These are phyloP conservation scores for Sus scrofa DNA, from an alignment of 2,113 vertebrate species.

Conservation along the genomic window DNA sequence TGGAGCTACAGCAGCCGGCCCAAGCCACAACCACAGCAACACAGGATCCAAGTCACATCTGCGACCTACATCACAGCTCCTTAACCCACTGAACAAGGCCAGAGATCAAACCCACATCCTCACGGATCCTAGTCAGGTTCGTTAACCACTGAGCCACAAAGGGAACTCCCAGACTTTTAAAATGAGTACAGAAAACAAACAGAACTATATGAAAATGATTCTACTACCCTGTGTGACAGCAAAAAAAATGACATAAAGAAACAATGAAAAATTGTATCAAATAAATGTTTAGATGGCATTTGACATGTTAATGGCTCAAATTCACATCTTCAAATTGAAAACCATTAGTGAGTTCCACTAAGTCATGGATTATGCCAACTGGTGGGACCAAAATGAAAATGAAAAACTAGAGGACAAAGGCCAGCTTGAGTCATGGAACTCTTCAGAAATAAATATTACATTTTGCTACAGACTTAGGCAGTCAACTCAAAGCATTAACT, in stretches of 20 bases:
- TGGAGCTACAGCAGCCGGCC: too few relatives aligned
- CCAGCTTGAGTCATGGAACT: background rate
- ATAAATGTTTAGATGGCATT: background rate
- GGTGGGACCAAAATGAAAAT: background rate
- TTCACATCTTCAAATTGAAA: slow-evolving; percentile 41
- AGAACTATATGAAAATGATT: background rate
- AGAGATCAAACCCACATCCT: too few relatives aligned
- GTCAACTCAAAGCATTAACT: slow-evolving; percentile 16
- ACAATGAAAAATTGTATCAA: background rate
- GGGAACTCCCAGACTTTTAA: background rate
- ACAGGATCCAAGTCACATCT: too few relatives aligned
- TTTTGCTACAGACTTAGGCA: background rate
- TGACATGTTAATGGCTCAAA: background rate
- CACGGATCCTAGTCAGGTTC: too few relatives aligned
- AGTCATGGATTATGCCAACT: background rate
- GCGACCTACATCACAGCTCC: too few relatives aligned
- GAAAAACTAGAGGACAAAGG: background rate
- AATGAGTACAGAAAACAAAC: slow-evolving; percentile 37
- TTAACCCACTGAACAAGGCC: too few relatives aligned
- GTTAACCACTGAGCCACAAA: too few relatives aligned
- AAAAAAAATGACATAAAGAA: slow-evolving; percentile 1
- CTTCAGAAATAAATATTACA: slow-evolving; percentile 32
- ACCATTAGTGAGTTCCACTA: background rate
- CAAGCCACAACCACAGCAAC: too few relatives aligned
- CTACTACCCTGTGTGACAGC: background rate